Conservation (phyloP, 2,888 invertebrate species). For the Tenthredo scrophulariae region DNA sequence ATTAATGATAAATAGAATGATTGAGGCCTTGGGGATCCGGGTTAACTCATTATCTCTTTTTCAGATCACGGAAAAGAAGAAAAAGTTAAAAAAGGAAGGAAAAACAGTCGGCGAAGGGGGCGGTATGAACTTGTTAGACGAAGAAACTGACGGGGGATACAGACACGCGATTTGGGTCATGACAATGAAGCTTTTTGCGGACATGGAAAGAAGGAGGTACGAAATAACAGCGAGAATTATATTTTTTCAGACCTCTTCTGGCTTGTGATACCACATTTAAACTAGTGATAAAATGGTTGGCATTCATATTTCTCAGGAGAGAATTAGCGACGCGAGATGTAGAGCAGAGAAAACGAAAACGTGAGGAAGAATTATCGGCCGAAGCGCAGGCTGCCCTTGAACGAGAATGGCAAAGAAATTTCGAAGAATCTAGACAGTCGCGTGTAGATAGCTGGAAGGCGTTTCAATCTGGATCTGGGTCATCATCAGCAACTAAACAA, state of each 20-base stretch:
- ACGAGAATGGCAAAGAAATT: constrained; percentile 99
- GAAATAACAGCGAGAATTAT: neutral
- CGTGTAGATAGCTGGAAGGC: constrained; percentile 96
- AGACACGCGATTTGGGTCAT: constrained; percentile 98
- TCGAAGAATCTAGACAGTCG: constrained; percentile 97
- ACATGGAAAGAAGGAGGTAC: constrained; percentile 93
- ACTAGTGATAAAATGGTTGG: neutral
- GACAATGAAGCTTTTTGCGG: constrained; percentile 98
- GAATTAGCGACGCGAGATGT: constrained; percentile 93
- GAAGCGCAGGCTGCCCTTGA: constrained; percentile 94
- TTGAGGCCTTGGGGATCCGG: neutral
- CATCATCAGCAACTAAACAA: constrained; percentile 83
- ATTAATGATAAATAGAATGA: neutral
- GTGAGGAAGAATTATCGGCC: constrained; percentile 95
- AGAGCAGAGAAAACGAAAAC: constrained; percentile 95
- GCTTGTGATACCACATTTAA: neutral
- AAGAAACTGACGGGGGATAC: constrained; percentile 91
- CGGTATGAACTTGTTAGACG: constrained; percentile 86
- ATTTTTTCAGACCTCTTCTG: neutral
- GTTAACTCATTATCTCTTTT: constrained; percentile 61
- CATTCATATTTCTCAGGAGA: constrained; percentile 78
- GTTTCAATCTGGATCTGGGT: constrained; percentile 85
- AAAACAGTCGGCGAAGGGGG: constrained; percentile 78
- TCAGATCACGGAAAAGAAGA: constrained; percentile 94
- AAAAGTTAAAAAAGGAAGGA: constrained; percentile 95